Conservation (phyloP, 1,140 invertebrate genomes). For the Pseudoatta argentina region DNA sequence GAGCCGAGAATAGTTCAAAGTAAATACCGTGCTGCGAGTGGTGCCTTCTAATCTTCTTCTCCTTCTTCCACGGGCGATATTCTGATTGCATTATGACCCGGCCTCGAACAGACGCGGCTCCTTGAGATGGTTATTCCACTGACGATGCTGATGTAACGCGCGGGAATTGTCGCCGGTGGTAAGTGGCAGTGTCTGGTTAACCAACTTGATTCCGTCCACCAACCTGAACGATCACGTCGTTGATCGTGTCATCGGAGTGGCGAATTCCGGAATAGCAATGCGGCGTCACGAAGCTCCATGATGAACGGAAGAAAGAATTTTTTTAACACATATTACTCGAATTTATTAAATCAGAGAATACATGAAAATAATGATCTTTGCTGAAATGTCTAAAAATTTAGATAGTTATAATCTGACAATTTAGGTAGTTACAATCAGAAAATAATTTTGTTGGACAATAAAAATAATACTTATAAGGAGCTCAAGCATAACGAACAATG, state of each 20-base stretch:
- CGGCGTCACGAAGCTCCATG: not conserved
- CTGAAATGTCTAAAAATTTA: too few species aligned
- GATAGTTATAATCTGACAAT: too few species aligned
- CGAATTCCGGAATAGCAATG: not conserved
- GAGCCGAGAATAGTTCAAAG: conserved; percentile 77
- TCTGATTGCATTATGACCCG: conserved; percentile 74
- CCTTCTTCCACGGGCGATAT: conserved; percentile 69
- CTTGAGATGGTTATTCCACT: conserved; percentile 66
- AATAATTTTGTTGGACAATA: too few species aligned
- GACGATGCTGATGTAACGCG: conserved; percentile 64
- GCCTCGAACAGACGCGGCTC: conserved; percentile 64
- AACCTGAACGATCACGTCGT: not conserved
- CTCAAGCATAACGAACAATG: too few species aligned
- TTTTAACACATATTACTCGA: not conserved
- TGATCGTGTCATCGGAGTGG: not conserved
- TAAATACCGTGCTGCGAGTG: conserved; percentile 74
- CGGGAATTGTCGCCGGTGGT: conserved; percentile 27
- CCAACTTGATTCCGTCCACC: not conserved
- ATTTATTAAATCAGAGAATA: conserved; percentile 4
- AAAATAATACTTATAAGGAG: too few species aligned
- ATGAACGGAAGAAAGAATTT: not conserved
- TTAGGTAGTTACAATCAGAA: too few species aligned
- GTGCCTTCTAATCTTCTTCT: conserved; percentile 74
- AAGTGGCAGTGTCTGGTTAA: conserved; percentile 39
- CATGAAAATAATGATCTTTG: too few species aligned